These are phyloP conservation scores for Agrotis puta DNA, from an alignment of 2,888 invertebrate genomes.

Conservation along the genomic window DNA sequence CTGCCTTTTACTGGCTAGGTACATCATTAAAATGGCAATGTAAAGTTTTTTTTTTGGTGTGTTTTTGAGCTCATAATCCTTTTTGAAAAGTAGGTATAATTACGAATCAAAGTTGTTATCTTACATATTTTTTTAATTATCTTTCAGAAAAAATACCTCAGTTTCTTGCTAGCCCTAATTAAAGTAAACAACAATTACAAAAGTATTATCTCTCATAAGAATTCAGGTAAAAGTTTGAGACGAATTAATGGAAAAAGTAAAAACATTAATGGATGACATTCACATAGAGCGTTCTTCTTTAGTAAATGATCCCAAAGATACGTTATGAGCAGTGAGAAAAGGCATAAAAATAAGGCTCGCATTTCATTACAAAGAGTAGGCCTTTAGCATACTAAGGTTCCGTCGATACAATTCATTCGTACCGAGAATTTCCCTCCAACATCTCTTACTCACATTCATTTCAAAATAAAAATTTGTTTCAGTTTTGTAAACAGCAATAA, in stretches of 20 bases:
- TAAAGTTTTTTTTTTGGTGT: not conserved
- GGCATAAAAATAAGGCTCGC: constrained; percentile 31
- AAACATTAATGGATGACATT: constrained; percentile 20
- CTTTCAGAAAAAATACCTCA: not conserved
- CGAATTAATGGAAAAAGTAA: constrained; percentile 8
- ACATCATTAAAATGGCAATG: constrained; percentile 22
- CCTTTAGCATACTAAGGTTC: constrained; percentile 35
- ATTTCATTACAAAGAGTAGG: constrained; percentile 34
- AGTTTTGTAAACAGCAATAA: constrained; percentile 79
- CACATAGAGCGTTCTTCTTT: constrained; percentile 36
- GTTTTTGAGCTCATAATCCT: not conserved
- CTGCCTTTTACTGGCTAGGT: constrained; percentile 28
- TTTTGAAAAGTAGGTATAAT: not conserved
- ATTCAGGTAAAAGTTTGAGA: constrained; percentile 25
- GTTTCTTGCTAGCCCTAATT: not conserved
- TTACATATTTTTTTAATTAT: not conserved
- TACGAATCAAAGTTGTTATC: too few species aligned
- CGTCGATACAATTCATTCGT: constrained; percentile 38
- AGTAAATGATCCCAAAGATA: constrained; percentile 27
- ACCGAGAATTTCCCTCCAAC: constrained; percentile 46
- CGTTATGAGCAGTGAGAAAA: constrained; percentile 29
- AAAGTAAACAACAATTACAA: constrained; percentile 6
- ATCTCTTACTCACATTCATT: constrained; percentile 51
- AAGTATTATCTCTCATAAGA: constrained; percentile 17
- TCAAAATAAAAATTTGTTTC: constrained; percentile 64